Evolutionary conservation across 1,140 invertebrate genomes (phyloP).

Genomic region (Potamilus streckersoni): DNA sequence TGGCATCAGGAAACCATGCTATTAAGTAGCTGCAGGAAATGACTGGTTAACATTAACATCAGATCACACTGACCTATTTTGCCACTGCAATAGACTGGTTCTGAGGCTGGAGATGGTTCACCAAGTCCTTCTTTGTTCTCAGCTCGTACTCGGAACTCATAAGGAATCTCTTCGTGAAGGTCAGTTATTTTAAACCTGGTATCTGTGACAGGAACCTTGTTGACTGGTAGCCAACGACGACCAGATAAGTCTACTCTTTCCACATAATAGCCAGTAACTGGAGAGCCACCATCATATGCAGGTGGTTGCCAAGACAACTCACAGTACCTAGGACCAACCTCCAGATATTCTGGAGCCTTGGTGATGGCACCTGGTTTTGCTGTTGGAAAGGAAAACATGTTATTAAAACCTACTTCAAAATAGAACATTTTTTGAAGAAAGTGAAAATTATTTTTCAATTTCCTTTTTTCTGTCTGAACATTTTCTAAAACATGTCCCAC

Average conservation of each 20-base stretch:
- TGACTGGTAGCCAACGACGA: slow-evolving; percentile 91
- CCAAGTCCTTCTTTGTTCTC: slow-evolving; percentile 96
- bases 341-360: slow-evolving; percentile 74
- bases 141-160: slow-evolving; percentile 97
- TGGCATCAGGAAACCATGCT: too few species aligned
- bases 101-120: slow-evolving; percentile 78
- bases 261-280: slow-evolving; percentile 84
- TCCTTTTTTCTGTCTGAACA: too few species aligned
- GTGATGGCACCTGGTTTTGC: slow-evolving; percentile 53
- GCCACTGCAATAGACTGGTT: slow-evolving; percentile 82
- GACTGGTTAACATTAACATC: neutral
- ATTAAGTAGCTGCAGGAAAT: too few species aligned
- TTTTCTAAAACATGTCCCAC: too few species aligned
- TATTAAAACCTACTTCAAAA: neutral
- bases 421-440: too few species aligned
- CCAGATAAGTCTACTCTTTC: slow-evolving; percentile 67
- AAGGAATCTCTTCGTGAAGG: slow-evolving; percentile 87
- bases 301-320: slow-evolving; percentile 97
- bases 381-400: slow-evolving; percentile 21
- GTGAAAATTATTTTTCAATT: too few species aligned
- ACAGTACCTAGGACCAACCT: slow-evolving; percentile 93
- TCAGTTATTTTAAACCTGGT: slow-evolving; percentile 85
- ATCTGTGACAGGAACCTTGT: slow-evolving; percentile 82
- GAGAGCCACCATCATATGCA: slow-evolving; percentile 97
- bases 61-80: slow-evolving; percentile 69